Evolutionary conservation across 1,140 invertebrate species (phyloP).

Genomic region (Tetramorium alpestre): DNA sequence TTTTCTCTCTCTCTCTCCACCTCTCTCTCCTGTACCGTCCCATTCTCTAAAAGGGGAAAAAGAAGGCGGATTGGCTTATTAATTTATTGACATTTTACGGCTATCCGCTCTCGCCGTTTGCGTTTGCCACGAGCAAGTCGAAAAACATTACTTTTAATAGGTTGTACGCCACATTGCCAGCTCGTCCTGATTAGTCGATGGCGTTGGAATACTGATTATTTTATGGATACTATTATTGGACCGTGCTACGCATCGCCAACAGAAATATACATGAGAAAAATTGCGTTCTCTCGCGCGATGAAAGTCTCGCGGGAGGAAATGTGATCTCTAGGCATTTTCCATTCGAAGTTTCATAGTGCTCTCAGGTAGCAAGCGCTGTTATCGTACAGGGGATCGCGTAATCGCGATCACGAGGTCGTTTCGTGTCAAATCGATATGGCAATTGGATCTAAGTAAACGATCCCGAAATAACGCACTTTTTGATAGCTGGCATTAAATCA

Average conservation of each 20-base stretch:
- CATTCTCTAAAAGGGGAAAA: background rate
- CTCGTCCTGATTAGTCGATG: background rate
- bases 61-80: background rate
- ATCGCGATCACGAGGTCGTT: constrained; percentile 20
- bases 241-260: background rate
- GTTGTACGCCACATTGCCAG: background rate
- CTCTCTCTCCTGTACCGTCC: background rate
- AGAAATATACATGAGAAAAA: background rate
- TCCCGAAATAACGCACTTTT: background rate
- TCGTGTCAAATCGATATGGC: constrained; percentile 48
- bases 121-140: background rate
- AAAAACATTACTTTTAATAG: constrained; percentile 31
- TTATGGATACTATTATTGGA: constrained; percentile 13
- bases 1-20: background rate
- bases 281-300: background rate
- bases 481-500: background rate
- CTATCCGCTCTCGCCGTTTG: constrained; percentile 1
- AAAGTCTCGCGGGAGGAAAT: background rate
- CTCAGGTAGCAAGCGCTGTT: background rate
- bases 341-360: background rate
- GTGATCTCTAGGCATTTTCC: background rate
- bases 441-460: constrained; percentile 39
- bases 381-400: background rate
- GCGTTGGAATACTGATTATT: background rate
- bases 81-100: constrained; percentile 53